Evolutionary conservation across 1,140 invertebrate genomes (phyloP), one percentile per base, ranked within the genome.

Genomic region (Aphelinus atriplicis): DNA sequence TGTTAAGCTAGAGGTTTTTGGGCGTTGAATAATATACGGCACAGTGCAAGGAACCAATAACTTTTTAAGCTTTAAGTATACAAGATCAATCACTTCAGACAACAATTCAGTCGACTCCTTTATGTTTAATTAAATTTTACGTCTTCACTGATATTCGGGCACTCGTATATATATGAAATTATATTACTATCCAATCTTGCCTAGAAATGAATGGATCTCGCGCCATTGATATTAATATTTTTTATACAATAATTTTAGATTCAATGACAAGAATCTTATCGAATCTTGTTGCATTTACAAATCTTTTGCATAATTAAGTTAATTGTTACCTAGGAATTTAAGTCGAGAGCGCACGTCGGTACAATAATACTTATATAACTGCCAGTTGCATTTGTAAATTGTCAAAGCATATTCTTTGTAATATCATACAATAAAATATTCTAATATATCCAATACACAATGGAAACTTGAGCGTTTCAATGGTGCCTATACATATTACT

Each of bases 331-430:
- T 57, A 9, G 10, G 64, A 3, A 48, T 5, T 26, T 46, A 42
- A 61, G 10, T 53, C 42, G 67, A 53, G 9, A 70, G 57, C 61
- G 66, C 67, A 55, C 5, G 43, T 75, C 61, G 56, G 56, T 71
- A 71, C 26, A 55, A 61, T 64, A 64, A 66, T 57, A 57, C 3
- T 48, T 6, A 6, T 53, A 43, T 69, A 63, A 69, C 68, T 70
- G 62, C 73, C 73, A 75, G 66, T 57, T 62, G 75, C 69, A 71
- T 76, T 76, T 76, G 75, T 76, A 76, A 71, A 76, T 76, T 76
- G 55, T 76, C 26, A 26, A 71, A 71, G 71, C 74, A 75, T 60
- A 6, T 43, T 64, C 57, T 48, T 64, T 66, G 4, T 64, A 65
- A 45, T 58, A 70, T 70, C 51, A 64, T 70, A 43, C 63, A 76